Base-by-base conservation (phyloP, 2,888 invertebrate species). In the Gortyna flavago region DNA sequence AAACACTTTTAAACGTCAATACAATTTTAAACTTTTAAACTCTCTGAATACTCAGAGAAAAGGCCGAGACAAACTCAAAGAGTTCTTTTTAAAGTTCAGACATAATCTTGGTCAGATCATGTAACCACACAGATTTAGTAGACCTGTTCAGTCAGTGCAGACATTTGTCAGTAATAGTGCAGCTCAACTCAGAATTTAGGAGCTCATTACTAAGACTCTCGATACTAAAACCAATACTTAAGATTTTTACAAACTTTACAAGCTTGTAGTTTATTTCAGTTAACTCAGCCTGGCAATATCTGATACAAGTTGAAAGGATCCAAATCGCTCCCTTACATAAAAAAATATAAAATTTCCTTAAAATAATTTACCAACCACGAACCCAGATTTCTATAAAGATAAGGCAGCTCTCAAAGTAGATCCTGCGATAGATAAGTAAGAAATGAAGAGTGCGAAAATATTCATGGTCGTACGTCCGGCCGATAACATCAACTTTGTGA, bases 391-490 rank as follows among this genome's bases (percentile, higher is more conserved):
- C 57, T 64, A 70, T 67, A 82, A 72, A 76, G 69, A 83, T 76
- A 76, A 8, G 44, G 32, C 72, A 68, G 66, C 68, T 69, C 54
- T 76, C 62, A 69, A 72, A 86, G 41, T 72, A 72, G 74, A 84
- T 79, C 66, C 41, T 7, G 57, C 72, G 25, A 57, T 80, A 66
- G 85, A 85, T 75, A 86, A 67, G 80, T 75, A 75, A 83, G 73
- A 80, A 80, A 86, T 84, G 68, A 85, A 73, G 80, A 86, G 66
- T 86, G 72, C 70, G 54, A 76, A 73, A 87, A 73, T 87, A 80
- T 79, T 81, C 74, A 72, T 66, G 67, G 73, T 16, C 44, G 44
- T 16, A 13, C 66, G n/a, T 48, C 62, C 64, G 29, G 5, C 57
- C 66, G 57, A 82, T 77, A 79, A 72, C 75, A 87, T 87, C 69